Evolutionary conservation across 2,888 invertebrate species (phyloP), one percentile per base, ranked within the genome.

Genomic region (Taphrorychus bicolor): DNA sequence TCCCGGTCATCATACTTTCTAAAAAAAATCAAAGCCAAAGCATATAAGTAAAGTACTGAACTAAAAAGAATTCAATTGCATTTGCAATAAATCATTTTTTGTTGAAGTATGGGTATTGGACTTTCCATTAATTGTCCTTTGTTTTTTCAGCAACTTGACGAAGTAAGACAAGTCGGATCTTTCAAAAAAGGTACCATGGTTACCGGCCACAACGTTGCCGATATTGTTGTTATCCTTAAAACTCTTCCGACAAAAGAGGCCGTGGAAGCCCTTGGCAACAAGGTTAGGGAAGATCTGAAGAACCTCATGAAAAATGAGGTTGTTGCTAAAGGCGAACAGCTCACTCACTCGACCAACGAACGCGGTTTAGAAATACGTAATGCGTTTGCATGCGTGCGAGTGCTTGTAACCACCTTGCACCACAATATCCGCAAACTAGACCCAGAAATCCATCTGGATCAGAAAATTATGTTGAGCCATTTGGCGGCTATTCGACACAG

Each of bases 161-260:
- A 98, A 83, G 96, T 97, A 0, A 88, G 97, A 0, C 97, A 97
- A 83, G 98, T 99, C 5, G 98, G 98, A 0, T 96, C 98, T 0
- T 98, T 95, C 82, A 98, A 98, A 82, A 98, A 98, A 79, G 97
- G 98, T 1, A 98, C 98, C 0, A 97, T 98, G 93, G 89, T 98
- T 80, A 91, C 94, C 0, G 96, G 97, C 1, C 94, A 94, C 82
- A 97, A 96, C 81, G 91, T 96, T 0, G 98, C 98, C 0, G 98
- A 98, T 77, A 92, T 98, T 70, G 98, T 98, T 0, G 97, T 98
- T 0, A 95, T 98, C 71, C 87, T 98, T 70, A 98, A 98, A 85
- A 97, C 98, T 0, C 82, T 98, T 59, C 98, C 98, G 0, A 97
- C 97, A 0, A 94, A 94, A 78, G 97, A 98, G 81, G 95, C 97